Evolutionary conservation across 2,113 vertebrate species (phyloP).

Genomic region (Trogon melanurus): DNA sequence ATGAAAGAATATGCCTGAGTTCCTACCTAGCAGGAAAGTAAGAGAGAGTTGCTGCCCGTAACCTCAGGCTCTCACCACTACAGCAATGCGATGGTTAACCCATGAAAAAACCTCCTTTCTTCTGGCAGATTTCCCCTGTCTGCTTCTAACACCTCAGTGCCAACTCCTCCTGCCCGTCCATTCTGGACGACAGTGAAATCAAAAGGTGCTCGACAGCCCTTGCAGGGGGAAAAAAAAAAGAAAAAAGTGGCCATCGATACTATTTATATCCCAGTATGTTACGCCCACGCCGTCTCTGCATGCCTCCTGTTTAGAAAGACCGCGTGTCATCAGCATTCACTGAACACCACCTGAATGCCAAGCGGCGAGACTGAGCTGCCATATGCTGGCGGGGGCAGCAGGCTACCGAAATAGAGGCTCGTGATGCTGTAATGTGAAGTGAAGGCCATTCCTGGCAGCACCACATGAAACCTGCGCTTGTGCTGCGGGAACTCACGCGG

Average conservation of each 20-base stretch:
- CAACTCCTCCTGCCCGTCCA: background rate
- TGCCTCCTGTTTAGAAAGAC: background rate
- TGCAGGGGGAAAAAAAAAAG: background rate
- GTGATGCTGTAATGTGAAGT: background rate
- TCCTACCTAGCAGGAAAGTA: background rate
- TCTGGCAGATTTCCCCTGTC: background rate
- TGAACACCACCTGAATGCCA: slow-evolving; percentile 1
- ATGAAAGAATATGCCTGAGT: background rate
- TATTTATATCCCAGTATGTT: background rate
- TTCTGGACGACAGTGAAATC: background rate
- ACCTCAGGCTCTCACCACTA: background rate
- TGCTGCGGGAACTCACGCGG: background rate
- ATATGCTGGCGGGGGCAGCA: background rate
- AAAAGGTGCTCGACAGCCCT: background rate
- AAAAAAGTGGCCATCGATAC: background rate
- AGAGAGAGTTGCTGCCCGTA: background rate
- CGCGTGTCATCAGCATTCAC: background rate
- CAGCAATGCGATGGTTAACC: background rate
- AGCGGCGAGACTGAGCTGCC: background rate
- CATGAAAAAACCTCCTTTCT: background rate
- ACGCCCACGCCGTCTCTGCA: background rate
- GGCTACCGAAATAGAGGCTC: background rate
- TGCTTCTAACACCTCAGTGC: background rate
- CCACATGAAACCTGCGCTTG: background rate
- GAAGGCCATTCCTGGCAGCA: background rate